Percentiles rank a stretch among this genome's conserved stretches.
Evolutionary conservation across 2,888 invertebrate genomes (phyloP).

Genomic region (Ichneumoninae sp.): DNA sequence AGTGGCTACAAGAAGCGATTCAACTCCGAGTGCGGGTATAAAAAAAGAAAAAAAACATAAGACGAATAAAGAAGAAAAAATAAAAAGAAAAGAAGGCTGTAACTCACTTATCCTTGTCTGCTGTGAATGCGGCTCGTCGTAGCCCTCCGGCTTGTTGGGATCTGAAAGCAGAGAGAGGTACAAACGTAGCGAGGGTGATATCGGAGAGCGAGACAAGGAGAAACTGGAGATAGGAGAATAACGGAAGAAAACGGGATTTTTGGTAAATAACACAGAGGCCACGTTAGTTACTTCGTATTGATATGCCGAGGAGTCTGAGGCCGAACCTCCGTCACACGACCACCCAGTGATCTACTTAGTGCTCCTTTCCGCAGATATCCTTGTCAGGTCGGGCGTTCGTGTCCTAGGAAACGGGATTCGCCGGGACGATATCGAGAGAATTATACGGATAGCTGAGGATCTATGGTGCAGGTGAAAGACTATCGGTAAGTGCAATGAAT

Average conservation of each 20-base stretch:
- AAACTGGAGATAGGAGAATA: conserved; percentile 42
- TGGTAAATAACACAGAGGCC: conserved; percentile 24
- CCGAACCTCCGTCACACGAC: background rate
- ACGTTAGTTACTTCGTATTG: conserved; percentile 16
- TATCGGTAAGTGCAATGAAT: background rate
- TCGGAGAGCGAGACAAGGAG: conserved; percentile 13
- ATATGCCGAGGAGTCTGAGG: background rate
- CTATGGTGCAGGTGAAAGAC: conserved; percentile 18
- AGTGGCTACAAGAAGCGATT: conserved; percentile 13
- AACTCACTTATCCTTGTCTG: conserved; percentile 83
- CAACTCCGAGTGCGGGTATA: conserved; percentile 7
- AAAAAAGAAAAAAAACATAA: conserved; percentile 7
- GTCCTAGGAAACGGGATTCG: background rate
- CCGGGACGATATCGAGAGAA: background rate
- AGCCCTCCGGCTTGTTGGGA: conserved; percentile 80
- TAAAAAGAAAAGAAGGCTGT: conserved; percentile 31
- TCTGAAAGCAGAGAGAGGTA: conserved; percentile 74
- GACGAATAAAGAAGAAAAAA: conserved; percentile 13
- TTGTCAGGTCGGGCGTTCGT: background rate
- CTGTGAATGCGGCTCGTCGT: conserved; percentile 82
- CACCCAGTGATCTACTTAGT: background rate
- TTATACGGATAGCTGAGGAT: background rate
- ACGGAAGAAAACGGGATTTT: conserved; percentile 10
- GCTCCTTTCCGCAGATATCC: conserved; percentile 28
- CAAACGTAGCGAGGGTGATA: conserved; percentile 2